These are phyloP conservation scores for Nannospalax galili DNA, from an alignment of 2,113 vertebrate genomes.

Conservation along the genomic window DNA sequence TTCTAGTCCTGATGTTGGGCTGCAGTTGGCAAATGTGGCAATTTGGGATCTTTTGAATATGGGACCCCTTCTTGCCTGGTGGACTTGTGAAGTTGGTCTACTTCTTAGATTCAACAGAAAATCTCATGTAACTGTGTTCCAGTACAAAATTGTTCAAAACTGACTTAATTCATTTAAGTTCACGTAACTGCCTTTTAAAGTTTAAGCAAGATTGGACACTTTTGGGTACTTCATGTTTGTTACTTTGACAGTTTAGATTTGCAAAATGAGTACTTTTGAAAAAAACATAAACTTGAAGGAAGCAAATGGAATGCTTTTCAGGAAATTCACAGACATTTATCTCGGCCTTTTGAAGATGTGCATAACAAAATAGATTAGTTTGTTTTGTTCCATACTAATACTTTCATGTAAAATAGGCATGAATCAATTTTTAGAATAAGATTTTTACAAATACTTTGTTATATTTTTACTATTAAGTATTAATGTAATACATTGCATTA, in stretches of 20 bases:
- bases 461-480: conserved; percentile 16
- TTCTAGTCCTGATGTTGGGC: background rate
- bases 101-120: background rate
- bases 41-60: background rate
- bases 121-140: background rate
- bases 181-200: background rate
- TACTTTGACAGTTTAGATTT: conserved; percentile 26
- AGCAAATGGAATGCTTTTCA: background rate
- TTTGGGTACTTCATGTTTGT: conserved; percentile 14
- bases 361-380: background rate
- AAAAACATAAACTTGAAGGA: background rate
- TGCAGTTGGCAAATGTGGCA: too few species aligned
- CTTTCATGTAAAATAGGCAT: background rate
- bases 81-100: background rate
- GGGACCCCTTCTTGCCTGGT: background rate
- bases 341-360: background rate
- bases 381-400: conserved; percentile 21
- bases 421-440: conserved; percentile 26
- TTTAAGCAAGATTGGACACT: conserved; percentile 5
- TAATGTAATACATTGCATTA: background rate
- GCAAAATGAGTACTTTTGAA: conserved; percentile 23
- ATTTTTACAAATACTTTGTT: conserved; percentile 38
- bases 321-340: background rate
- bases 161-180: background rate
- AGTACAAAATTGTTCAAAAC: background rate